These are phyloP conservation scores for Porites rus DNA, from an alignment of 92 coral and sea anemone genomes.

Conservation along the genomic window DNA sequence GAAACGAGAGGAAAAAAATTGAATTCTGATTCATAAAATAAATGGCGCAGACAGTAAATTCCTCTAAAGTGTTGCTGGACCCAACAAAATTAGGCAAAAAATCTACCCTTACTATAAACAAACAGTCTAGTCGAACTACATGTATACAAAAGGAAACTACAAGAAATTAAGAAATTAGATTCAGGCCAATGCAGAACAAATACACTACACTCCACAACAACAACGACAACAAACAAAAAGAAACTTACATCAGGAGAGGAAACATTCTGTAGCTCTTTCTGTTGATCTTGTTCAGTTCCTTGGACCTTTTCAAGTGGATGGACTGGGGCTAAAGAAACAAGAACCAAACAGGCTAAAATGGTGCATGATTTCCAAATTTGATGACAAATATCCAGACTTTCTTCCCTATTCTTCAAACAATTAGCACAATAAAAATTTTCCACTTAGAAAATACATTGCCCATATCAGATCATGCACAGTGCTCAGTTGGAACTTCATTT, in stretches of 20 bases:
- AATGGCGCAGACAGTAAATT: not conserved
- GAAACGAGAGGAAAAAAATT: no score
- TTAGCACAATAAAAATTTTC: no score
- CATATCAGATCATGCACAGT: no score
- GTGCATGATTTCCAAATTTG: not conserved
- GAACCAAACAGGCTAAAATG: not conserved
- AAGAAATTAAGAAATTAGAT: not conserved
- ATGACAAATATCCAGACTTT: not conserved
- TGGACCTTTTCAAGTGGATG: conserved; percentile 14
- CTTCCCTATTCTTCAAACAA: not conserved
- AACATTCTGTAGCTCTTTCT: conserved; percentile 11
- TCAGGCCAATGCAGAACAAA: not conserved
- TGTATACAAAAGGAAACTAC: not conserved
- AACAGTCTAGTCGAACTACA: not conserved
- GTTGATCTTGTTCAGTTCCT: conserved; percentile 36
- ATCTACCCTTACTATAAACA: not conserved
- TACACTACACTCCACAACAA: not conserved
- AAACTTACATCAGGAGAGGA: conserved; percentile 42
- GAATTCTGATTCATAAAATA: not conserved
- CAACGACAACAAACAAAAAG: not conserved
- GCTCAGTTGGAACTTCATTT: no score
- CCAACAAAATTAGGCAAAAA: no score
- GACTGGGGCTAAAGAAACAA: not conserved
- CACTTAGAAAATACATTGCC: no score
- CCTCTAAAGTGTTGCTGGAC: no score